Evolutionary conservation across 2,888 invertebrate species (phyloP).

Genomic region (Amphiduros pacificus): DNA sequence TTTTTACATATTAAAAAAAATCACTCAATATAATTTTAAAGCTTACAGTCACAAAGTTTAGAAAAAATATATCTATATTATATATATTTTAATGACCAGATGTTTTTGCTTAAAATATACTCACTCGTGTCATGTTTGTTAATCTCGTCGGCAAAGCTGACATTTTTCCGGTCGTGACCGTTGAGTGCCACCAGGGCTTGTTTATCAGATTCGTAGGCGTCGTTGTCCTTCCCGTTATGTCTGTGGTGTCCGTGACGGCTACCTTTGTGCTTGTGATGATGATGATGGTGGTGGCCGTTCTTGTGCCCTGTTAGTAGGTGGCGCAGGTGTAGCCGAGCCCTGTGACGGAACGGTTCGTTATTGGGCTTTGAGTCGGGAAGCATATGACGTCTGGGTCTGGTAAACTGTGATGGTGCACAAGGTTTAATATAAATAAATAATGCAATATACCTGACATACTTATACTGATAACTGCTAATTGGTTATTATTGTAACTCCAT

Average conservation of each 20-base stretch:
- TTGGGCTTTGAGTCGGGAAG: background rate
- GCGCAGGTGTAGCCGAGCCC: conserved; percentile 23
- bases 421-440: too few species aligned
- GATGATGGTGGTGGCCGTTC: background rate
- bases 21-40: too few species aligned
- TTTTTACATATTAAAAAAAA: too few species aligned
- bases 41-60: too few species aligned
- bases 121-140: too few species aligned
- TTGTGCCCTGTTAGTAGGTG: conserved; percentile 19
- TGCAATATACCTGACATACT: too few species aligned
- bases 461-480: too few species aligned
- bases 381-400: conserved; percentile 20
- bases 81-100: too few species aligned
- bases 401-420: conserved; percentile 20
- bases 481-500: too few species aligned
- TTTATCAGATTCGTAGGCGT: background rate
- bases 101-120: too few species aligned
- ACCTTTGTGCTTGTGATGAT: too few species aligned
- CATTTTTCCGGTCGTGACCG: conserved; percentile 21
- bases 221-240: background rate
- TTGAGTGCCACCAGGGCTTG: background rate
- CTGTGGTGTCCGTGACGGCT: background rate
- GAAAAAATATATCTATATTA: too few species aligned
- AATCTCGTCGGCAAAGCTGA: conserved; percentile 28
- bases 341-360: conserved; percentile 20